Base-by-base conservation (phyloP, 2,888 invertebrate genomes). In the Prostheceraeus crozeri region DNA sequence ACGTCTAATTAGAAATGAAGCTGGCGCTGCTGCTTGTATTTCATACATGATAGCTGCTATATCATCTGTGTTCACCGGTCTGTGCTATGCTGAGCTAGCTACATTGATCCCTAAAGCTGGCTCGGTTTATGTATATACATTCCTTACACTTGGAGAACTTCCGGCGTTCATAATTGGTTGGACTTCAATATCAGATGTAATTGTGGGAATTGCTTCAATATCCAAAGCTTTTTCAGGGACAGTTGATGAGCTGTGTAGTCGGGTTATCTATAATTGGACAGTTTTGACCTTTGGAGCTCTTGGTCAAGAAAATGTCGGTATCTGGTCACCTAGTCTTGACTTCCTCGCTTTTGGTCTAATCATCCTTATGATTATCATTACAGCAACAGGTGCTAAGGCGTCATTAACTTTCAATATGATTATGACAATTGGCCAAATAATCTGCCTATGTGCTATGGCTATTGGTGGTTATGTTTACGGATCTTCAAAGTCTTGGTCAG, bases 71-170 rank as follows among this genome's bases (percentile, higher is more conserved):
- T 61, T 61, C 25, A 61, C 61, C 3, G 61, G 52, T 3, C 11
- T 59, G n/a, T 61, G 61, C 25, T 61, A 61, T 27, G 36, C 33
- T 31, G 61, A 61, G 19, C 61, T 61, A n/a, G 35, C 61, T 1
- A 53, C 60, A 6, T n/a, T 61, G 8, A 62, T 61, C 14, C 61
- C 61, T 8, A 19, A 45, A 52, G 52, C 61, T 11, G 61, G 61
- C 35, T 48, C 48, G 14, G 31, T 46, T 36, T 61, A 61, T 31
- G 46, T 40, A 4, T 61, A 60, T 33, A 61, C 61, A 2, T 61
- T 61, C 35, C 28, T 61, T 11, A 53, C 54, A 23, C 27, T 61
- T 11, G 61, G 61, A 28, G 60, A 61, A 59, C 54, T 61, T 23
- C 35, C 53, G 1, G 61, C 61, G 1, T 61, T 61, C 27, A 25